Evolutionary conservation across 1,140 invertebrate genomes (phyloP), one percentile per base, ranked within the genome.

Genomic region (Branchinecta lindahli): DNA sequence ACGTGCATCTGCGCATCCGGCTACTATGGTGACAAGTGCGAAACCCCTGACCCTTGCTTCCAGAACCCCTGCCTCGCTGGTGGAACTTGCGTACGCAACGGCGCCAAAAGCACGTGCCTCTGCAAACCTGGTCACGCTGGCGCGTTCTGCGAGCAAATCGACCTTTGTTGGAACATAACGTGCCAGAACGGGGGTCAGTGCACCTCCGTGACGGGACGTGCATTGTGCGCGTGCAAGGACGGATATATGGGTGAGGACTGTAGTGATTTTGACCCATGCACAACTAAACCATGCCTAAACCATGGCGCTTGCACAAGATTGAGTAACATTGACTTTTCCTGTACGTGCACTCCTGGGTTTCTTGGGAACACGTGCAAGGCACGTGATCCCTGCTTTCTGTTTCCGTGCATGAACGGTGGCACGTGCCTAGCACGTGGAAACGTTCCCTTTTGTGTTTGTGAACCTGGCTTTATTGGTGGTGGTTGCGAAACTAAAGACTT

Each of bases 161-260:
- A 61, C 52, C 52, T 20, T 20, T 61, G 52, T 6, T 61, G 52
- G 52, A 61, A 61, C 52, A 12, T 15, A 15, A 15, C 52, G 18
- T 61, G 52, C 52, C 18, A 12, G 12, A 61, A 61, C 52, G 18
- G 18, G 12, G 52, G 52, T 15, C 12, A 61, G 18, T 61, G 52
- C 18, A 20, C 18, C 12, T 20, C 6, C 18, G 52, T 15, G 18
- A 61, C 12, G 12, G 52, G 52, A 12, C 52, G 18, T 12, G 52
- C 18, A 20, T 15, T 20, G 52, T 61, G 52, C 52, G 12, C 18
- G 18, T 61, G 52, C 18, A 61, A 61, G 18, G 52, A 61, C 12
- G 52, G 52, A 61, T 61, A 61, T 20, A 61, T 61, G 12, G 52
- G 52, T 61, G 52, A 61, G 52, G 52, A 61, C 12, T 61, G 52